Evolutionary conservation across 2,888 invertebrate genomes (phyloP), one percentile per base, ranked within the genome.

Genomic region (Clanis bilineata): DNA sequence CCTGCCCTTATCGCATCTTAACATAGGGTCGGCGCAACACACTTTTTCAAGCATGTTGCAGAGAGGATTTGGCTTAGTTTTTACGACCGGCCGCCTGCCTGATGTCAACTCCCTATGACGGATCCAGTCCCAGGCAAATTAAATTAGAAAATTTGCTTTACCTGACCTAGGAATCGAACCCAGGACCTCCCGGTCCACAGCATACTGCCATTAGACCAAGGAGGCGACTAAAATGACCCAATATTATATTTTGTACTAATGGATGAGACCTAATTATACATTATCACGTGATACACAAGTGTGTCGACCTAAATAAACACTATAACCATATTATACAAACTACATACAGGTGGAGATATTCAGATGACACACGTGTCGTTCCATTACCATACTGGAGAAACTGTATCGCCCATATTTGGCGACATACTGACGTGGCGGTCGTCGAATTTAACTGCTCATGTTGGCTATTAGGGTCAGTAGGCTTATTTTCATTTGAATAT

Each of bases 361-460:
- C 15, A 32, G 9, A 32, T 28, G 15, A 2, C 18, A 28, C 18
- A 9, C 7, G 47, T 47, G 28, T 18, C 10, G 25, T 45, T 10
- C 10, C 51, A 51, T 51, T 51, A 51, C 51, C 51, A 51, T 51
- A 51, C 9, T 10, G 51, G 32, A 51, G 51, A 51, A 51, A 51
- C 51, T 51, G 10, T 32, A 18, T 32, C 28, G 10, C 18, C 9
- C 9, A 32, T 18, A 18, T 51, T 51, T 32, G 18, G 32, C 25
- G 32, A 51, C 51, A 51, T 10, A 51, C 51, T 32, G 51, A 9
- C 51, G 15, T 18, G 5, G 32, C 10, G 51, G 32, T 44, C 7
- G 22, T 51, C 18, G 10, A 51, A 51, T 32, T 51, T 51, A 21
- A 51, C 32, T 28, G 51, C 28, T 32, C 3, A 28, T 28, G 10